A percentile compares a stretch with the other conserved stretches of the same genome.
phyloP scores from a whole-genome alignment of 2,797 vertebrate genomes.

The Staurois parvus region DNA sequence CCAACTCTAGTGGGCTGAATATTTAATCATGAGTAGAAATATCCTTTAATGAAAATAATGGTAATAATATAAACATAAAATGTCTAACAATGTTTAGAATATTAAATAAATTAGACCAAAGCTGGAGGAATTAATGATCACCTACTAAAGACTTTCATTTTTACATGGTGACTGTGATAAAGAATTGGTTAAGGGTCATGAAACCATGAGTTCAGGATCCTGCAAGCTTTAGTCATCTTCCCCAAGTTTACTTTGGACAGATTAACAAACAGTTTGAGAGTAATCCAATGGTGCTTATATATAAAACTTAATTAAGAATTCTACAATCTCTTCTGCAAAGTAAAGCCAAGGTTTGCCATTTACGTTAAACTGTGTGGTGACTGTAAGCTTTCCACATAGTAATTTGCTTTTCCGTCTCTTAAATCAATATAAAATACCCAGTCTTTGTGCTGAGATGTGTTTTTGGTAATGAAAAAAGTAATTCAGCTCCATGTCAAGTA shows the following conservation, averaged over 20 bases:
- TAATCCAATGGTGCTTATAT: background rate
- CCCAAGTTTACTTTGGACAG: background rate
- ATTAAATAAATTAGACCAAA: too few species aligned
- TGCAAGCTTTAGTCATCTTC: too few species aligned
- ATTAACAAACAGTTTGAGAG: background rate
- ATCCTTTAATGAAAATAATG: too few species aligned
- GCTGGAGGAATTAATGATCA: too few species aligned
- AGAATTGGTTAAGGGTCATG: too few species aligned
- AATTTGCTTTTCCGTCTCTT: slow-evolving; percentile 18
- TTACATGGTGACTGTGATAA: too few species aligned
- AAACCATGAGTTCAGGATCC: too few species aligned
- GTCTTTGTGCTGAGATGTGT: slow-evolving; percentile 23
- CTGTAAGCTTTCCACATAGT: background rate
- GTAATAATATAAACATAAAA: too few species aligned
- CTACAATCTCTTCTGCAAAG: background rate
- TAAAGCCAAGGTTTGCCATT: slow-evolving; percentile 2
- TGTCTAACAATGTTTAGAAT: too few species aligned
- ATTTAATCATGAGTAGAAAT: too few species aligned
- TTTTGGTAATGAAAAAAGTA: slow-evolving; percentile 55
- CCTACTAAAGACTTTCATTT: too few species aligned
- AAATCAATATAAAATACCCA: slow-evolving; percentile 46
- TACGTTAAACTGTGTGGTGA: background rate
- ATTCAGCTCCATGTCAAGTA: slow-evolving; percentile 53
- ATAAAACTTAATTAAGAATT: slow-evolving; percentile 14
- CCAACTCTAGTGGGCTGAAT: too few species aligned